These are phyloP conservation scores for Anoplopoma fimbria DNA, from an alignment of 2,113 vertebrate species.

Conservation along the genomic window DNA sequence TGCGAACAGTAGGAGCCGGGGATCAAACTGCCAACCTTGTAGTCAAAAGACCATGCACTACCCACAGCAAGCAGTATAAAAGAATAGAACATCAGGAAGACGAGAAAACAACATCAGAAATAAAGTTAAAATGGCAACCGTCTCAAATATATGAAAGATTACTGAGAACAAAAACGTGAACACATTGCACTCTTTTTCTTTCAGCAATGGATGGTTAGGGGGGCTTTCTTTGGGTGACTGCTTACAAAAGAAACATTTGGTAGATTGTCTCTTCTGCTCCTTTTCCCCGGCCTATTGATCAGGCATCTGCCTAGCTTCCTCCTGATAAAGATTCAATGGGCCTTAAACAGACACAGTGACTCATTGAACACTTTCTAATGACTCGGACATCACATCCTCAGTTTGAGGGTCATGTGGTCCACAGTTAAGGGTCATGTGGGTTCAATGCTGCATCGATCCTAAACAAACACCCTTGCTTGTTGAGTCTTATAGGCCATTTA, in stretches of 20 bases:
- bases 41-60: neutral
- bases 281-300: constrained; percentile 33
- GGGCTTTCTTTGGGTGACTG: neutral
- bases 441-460: constrained; percentile 44
- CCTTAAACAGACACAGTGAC: constrained; percentile 32
- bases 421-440: constrained; percentile 18
- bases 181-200: neutral
- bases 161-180: neutral
- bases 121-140: neutral
- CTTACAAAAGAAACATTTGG: constrained; percentile 6
- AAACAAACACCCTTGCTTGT: constrained; percentile 15
- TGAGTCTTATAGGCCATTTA: constrained; percentile 7
- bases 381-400: constrained; percentile 11
- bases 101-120: neutral
- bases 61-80: neutral
- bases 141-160: neutral
- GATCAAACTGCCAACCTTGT: neutral
- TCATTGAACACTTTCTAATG: constrained; percentile 41
- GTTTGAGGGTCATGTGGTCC: constrained; percentile 26
- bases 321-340: constrained; percentile 32
- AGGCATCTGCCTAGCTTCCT: constrained; percentile 21
- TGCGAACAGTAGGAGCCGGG: neutral
- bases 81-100: neutral
- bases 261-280: neutral
- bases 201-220: neutral